Evolutionary conservation across 2,113 vertebrate species (phyloP), one percentile per base, ranked within the genome.

Genomic region (Microcebus murinus): DNA sequence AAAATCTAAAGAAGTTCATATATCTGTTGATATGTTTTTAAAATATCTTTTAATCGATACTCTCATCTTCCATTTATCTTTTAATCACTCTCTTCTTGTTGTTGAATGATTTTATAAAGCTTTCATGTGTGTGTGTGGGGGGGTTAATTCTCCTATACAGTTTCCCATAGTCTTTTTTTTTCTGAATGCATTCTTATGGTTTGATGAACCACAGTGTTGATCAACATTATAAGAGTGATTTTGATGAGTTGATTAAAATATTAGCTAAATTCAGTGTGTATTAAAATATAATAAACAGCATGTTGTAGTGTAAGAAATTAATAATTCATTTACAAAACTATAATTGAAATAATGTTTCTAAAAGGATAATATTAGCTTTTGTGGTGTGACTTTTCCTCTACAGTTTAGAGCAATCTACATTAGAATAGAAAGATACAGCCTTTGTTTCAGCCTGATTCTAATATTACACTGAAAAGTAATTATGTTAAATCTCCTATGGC

Each of bases 201-300:
- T 65, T 88, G 15, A 65, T 34, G 39, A 87, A 81, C n/a, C 29
- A 63, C 4, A 57, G 15, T 67, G 14, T 42, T 77, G 21, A 65
- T 65, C 65, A 71, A 6, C 15, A 59, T 0, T 17, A 36, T 50
- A 71, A 7, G 13, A 39, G 4, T 52, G 13, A 63, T 94, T 93
- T 92, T 71, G 21, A 91, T n/a, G 27, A 79, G 3, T 59, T 92
- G 52, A 90, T 73, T 71, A 90, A 95, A 83, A 90, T 79, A n/a
- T 86, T 79, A 95, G 67, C 25, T 67, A 96, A 71, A 89, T 84
- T 95, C n/a, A 63, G 11, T 87, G 18, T 80, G 18, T 39, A 76
- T 82, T 57, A 90, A 85, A 87, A 79, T 57, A 67, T 52, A 73
- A 65, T 77, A 15, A 94, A 82, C 5, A 95, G 13, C 31, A 45